Evolutionary conservation across 2,797 vertebrate genomes (phyloP), one percentile per base, ranked within the genome.

Genomic region (Fundulus diaphanus): DNA sequence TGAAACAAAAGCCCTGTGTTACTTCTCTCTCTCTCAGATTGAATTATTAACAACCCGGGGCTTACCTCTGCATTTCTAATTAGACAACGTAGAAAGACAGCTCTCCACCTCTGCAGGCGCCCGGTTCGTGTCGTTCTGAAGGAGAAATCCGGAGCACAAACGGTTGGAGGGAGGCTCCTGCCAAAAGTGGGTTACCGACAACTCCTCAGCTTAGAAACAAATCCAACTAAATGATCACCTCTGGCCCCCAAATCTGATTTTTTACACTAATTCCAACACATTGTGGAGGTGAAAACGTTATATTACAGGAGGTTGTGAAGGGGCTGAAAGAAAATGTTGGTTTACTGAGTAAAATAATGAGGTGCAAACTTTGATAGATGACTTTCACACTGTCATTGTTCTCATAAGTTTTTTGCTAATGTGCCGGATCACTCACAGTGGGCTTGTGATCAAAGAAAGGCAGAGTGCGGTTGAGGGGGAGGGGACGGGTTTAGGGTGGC

Each of bases 31-130:
- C 48, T 69, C 75, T 65, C 71, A 78, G 59, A 82, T 74, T 81
- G 84, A 90, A 90, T 92, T 81, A 90, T 90, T 79, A 89, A 85
- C 80, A 79, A 87, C 88, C 85, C 81, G 16, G 76, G 88, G 87
- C 90, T 88, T 91, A 92, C 90, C 90, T 93, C 88, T 89, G 88
- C 87, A 89, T 90, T 90, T 90, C 82, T 92, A 92, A 93, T 92
- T 92, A 92, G 29, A 59, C 73, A 78, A 86, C 72, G 56, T 77
- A 68, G 80, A 59, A 63, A 71, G 78, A 81, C 33, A 85, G 68
- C 67, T 81, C 82, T 72, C 70, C 44, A 8, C 18, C 81, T 88
- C 85, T 84, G 84, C 89, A 81, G 90, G 83, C 90, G 59, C 77
- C 85, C 77, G 69, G 79, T 70, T 42, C 29, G 72, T 65, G 82